Conservation (phyloP, 2,888 invertebrate genomes). For the Odiellus spinosus region DNA sequence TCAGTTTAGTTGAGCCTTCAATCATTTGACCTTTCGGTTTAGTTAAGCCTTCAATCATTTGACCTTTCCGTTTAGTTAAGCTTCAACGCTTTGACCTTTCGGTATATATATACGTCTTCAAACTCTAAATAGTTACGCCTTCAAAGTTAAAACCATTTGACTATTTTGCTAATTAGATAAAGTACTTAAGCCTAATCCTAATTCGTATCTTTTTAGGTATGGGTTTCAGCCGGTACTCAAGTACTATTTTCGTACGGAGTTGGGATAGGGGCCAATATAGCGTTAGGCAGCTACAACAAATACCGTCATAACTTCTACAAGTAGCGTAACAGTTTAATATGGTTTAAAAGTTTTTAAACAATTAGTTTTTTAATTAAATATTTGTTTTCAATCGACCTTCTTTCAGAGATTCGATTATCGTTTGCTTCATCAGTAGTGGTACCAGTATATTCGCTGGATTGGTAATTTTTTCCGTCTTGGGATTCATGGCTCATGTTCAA, state of each 20-base stretch:
- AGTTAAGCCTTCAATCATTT: no score
- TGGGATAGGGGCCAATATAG: conserved; percentile 61
- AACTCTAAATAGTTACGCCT: no score
- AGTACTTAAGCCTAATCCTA: neutral
- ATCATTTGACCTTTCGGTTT: no score
- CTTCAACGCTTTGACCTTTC: no score
- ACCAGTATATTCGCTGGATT: conserved; percentile 78
- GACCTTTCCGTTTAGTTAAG: no score
- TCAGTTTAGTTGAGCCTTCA: no score
- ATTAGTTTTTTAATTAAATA: no score
- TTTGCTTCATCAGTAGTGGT: conserved; percentile 73
- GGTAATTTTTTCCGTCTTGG: conserved; percentile 81
- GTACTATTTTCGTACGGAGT: conserved; percentile 17
- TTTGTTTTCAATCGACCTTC: no score
- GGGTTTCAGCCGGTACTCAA: conserved; percentile 17
- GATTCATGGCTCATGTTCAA: conserved; percentile 74
- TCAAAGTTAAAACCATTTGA: no score
- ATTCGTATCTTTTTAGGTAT: conserved; percentile 6
- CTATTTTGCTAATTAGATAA: no score
- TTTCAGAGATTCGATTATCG: conserved; percentile 63
- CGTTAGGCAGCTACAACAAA: conserved; percentile 79
- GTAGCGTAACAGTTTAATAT: conserved; percentile 4
- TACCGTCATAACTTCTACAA: conserved; percentile 27
- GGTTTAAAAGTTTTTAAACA: no score
- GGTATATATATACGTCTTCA: no score